Percentiles rank a stretch among this genome's conserved stretches.
Conservation (phyloP, 1,140 invertebrate genomes). For the Drosophila rufa region DNA sequence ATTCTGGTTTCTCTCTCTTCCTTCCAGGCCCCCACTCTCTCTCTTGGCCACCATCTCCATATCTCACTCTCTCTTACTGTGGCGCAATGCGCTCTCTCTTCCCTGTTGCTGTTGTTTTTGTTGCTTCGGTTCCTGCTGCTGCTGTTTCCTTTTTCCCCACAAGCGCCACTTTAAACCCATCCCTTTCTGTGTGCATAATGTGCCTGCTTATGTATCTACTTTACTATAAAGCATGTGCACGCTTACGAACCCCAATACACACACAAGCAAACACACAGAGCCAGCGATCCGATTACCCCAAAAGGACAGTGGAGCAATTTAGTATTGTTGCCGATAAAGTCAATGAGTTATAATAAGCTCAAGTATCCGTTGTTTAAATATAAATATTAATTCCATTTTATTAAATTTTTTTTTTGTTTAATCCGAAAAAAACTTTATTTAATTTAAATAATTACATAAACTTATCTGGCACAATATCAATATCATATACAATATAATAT, state of each 20-base stretch:
- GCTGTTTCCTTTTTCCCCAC: slow-evolving; percentile 62
- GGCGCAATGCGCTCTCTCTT: slow-evolving; percentile 34
- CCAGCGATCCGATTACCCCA: slow-evolving; percentile 64
- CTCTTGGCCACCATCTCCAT: slow-evolving; percentile 11
- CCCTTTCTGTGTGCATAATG: slow-evolving; percentile 73
- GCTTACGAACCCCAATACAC: slow-evolving; percentile 27
- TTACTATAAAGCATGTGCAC: slow-evolving; percentile 73
- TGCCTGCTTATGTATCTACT: slow-evolving; percentile 81
- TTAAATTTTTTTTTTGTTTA: no score
- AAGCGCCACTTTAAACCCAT: slow-evolving; percentile 82
- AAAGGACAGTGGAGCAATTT: slow-evolving; percentile 47
- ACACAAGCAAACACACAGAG: slow-evolving; percentile 13
- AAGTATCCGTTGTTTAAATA: no score
- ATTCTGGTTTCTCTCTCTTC: slow-evolving; percentile 41
- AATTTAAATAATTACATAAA: background rate
- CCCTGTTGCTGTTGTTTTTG: slow-evolving; percentile 34
- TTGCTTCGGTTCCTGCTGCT: slow-evolving; percentile 38
- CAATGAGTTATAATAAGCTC: background rate
- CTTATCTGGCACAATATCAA: background rate
- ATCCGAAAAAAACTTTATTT: no score
- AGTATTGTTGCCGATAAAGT: background rate
- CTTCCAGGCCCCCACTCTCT: slow-evolving; percentile 7
- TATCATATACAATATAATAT: no score
- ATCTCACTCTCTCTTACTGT: slow-evolving; percentile 13
- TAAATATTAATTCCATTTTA: no score